Evolutionary conservation across 2,113 vertebrate species (phyloP).

Genomic region (Pteropus alecto): DNA sequence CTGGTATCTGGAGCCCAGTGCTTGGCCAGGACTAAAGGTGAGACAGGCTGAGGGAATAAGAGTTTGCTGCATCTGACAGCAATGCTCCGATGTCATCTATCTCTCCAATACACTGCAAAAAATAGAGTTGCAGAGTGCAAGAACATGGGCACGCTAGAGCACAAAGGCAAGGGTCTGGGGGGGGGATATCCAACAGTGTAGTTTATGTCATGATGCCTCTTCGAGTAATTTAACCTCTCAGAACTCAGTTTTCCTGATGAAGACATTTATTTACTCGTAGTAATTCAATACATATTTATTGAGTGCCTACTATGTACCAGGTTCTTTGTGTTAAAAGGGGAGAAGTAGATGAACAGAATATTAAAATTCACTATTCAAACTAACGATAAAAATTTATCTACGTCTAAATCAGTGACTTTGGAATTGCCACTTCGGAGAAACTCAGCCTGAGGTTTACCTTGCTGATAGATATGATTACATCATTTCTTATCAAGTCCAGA

Average conservation of each 20-base stretch:
- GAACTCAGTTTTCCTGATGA: not conserved
- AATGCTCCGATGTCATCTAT: not conserved
- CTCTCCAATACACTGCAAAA: not conserved
- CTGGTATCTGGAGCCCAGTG: not conserved
- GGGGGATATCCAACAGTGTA: not conserved
- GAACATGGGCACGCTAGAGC: not conserved
- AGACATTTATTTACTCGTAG: not conserved
- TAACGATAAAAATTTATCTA: not conserved
- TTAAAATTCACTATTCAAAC: not conserved
- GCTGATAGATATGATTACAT: not conserved
- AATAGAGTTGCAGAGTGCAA: not conserved
- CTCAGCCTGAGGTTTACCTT: not conserved
- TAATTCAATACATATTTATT: not conserved
- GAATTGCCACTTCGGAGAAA: not conserved
- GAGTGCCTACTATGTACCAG: not conserved
- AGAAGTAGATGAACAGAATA: not conserved
- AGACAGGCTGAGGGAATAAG: not conserved
- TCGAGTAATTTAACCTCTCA: not conserved
- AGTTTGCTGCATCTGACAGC: not conserved
- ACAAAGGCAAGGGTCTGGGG: not conserved
- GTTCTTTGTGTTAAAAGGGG: not conserved
- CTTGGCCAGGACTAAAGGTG: constrained; percentile 19
- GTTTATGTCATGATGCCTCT: not conserved
- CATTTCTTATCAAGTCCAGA: not conserved
- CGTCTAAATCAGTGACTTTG: not conserved